Percentiles rank a stretch among this genome's conserved stretches.
Conservation (phyloP, 2,888 invertebrate genomes). For the Drosophila maculinotata region DNA sequence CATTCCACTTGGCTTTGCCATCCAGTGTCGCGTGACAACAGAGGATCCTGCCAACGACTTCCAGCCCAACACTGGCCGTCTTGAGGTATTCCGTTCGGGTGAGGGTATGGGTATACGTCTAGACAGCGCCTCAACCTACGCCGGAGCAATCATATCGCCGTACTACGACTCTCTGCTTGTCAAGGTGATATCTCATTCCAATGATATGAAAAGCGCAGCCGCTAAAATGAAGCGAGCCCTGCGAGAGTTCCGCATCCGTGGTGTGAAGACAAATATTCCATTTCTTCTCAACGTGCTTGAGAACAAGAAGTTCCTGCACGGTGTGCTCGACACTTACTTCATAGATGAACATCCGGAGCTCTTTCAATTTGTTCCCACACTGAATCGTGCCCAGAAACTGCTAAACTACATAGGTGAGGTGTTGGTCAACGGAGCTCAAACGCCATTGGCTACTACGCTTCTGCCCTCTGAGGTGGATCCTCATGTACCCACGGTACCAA, state of each 20-base stretch:
- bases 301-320: conserved; percentile 97
- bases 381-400: conserved; percentile 83
- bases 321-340: conserved; percentile 97
- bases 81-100: too few species aligned
- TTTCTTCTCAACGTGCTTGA: conserved; percentile 98
- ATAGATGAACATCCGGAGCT: conserved; percentile 98
- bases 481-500: too few species aligned
- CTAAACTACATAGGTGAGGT: conserved; percentile 91
- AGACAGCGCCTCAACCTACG: too few species aligned
- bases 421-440: too few species aligned
- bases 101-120: too few species aligned
- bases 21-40: conserved; percentile 91
- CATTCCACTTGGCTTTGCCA: too few species aligned
- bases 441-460: too few species aligned
- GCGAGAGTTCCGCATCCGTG: conserved; percentile 97
- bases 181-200: too few species aligned
- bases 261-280: conserved; percentile 99
- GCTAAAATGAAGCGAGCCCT: conserved; percentile 83
- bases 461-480: too few species aligned
- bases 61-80: conserved; percentile 80
- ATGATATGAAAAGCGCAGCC: too few species aligned
- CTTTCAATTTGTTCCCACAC: conserved; percentile 94
- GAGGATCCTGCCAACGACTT: conserved; percentile 99
- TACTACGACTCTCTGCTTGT: too few species aligned
- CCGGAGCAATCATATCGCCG: too few species aligned